Percentiles rank a stretch among this genome's conserved stretches.
These are phyloP conservation scores for Drosophila saltans DNA, from an alignment of 1,140 invertebrate species.

Conservation along the genomic window DNA sequence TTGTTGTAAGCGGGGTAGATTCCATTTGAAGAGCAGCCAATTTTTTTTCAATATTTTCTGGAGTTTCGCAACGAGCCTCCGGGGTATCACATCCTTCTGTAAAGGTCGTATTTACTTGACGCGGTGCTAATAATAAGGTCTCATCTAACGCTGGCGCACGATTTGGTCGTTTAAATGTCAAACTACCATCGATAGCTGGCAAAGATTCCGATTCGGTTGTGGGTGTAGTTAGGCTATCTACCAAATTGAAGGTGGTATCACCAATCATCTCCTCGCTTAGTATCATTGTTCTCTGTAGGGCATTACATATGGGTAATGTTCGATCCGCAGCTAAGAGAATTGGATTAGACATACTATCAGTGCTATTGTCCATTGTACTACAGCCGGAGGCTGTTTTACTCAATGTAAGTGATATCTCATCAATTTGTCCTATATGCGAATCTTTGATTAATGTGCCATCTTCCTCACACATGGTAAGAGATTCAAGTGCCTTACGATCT, in stretches of 20 bases:
- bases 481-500: conserved; percentile 74
- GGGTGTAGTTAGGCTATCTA: conserved; percentile 66
- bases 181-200: conserved; percentile 24
- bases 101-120: conserved; percentile 67
- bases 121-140: conserved; percentile 42
- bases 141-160: conserved; percentile 45
- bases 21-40: conserved; percentile 57
- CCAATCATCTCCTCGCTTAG: conserved; percentile 75
- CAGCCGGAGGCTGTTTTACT: conserved; percentile 77
- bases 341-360: conserved; percentile 69
- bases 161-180: conserved; percentile 53
- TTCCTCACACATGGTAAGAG: conserved; percentile 73
- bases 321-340: conserved; percentile 14
- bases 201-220: conserved; percentile 42
- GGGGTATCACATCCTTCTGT: conserved; percentile 70
- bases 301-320: conserved; percentile 24
- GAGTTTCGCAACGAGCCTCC: conserved; percentile 71
- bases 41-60: conserved; percentile 63
- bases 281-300: conserved; percentile 57
- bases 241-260: conserved; percentile 72
- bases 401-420: conserved; percentile 73
- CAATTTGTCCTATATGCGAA: conserved; percentile 79
- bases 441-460: conserved; percentile 79
- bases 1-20: conserved; percentile 68
- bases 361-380: conserved; percentile 81